Base-by-base conservation (phyloP, 2,113 vertebrate genomes). In the Oreochromis aureus region DNA sequence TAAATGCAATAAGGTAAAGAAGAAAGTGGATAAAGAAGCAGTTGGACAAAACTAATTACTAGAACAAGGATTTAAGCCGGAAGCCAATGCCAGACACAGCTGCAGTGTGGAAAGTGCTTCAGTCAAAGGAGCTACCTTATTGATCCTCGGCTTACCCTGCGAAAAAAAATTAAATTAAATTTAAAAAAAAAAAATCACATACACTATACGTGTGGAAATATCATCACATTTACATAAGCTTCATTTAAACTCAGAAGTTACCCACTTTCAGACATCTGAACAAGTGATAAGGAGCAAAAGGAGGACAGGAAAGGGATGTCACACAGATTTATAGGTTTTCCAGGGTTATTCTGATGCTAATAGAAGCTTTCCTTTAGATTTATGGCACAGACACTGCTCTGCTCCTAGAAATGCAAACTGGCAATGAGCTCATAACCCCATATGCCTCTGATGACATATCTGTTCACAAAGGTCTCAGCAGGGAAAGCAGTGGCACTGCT, bases 401-500 rank as follows among this genome's bases (percentile, higher is more conserved):
- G 71, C 91, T 91, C 85, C 91, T 87, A 89, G 89, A 94, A 8
- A 91, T 86, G 84, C 88, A 76, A 92, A 91, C 44, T 58, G 53
- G 32, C 22, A 80, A 90, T 94, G 91, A 93, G 85, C 53, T 93
- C 90, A 93, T 87, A 10, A 79, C 53, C 41, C 15, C 82, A 81
- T 80, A 53, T 76, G 58, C 32, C 66, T 78, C 48, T 71, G 87
- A 93, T 94, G 91, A 93, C 86, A 87, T 82, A 92, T 89, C 79
- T 46, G 19, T 30, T 80, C 16, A 82, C 55, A 86, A 39, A 82
- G 41, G 79, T 73, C 83, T 87, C 30, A 81, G 22, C 78, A 71
- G 69, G 71, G 56, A 86, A 83, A 73, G 27, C 16, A 78, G 46
- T 51, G 46, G 16, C 32, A 76, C 44, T 78, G 44, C 51, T 58